Evolutionary conservation across 2,888 invertebrate species (phyloP), one percentile per base, ranked within the genome.

Genomic region (Aquatica leii): DNA sequence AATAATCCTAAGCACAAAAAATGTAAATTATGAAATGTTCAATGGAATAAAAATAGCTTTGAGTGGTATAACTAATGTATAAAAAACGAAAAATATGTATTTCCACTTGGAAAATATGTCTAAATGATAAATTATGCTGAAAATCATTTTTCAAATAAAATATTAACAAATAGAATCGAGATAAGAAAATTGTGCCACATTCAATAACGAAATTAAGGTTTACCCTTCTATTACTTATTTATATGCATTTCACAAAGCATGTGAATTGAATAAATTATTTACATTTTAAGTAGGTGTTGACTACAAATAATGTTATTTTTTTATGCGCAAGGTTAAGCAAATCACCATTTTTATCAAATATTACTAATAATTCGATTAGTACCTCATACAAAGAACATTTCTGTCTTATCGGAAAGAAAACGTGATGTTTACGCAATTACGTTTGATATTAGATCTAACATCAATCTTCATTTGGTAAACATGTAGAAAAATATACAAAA

Each of bases 281-380:
- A 43, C 43, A 43, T 46, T 46, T 43, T 17, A 12, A n/a, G 15
- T 46, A 46, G 20, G 46, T 46, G 46, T 18, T 46, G 18, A 46
- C 46, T 46, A 46, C 46, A 37, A 37, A 37, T 37, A 37, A 37
- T 37, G 46, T 20, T 18, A 17, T 46, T 46, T 46, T 46, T 18
- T 46, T 9, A 18, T 18, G 11, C 18, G 8, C 46, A 20, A 46
- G 46, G 46, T 46, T 46, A 46, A 46, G 5, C 11, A 46, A 46
- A 46, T 46, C 46, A 46, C 18, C 20, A 20, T 46, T 46, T 46
- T 46, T 46, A 46, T 46, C 46, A 46, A 46, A 46, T 46, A 46
- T 46, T 46, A 46, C 17, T 46, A 46, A 41, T 41, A 41, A n/a
- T 37, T 14, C n/a, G 20, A 46, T 46, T 20, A 46, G 18, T 46